phyloP scores from a whole-genome alignment of 2,888 invertebrate genomes.

The Eumacrocentrus americanus region DNA sequence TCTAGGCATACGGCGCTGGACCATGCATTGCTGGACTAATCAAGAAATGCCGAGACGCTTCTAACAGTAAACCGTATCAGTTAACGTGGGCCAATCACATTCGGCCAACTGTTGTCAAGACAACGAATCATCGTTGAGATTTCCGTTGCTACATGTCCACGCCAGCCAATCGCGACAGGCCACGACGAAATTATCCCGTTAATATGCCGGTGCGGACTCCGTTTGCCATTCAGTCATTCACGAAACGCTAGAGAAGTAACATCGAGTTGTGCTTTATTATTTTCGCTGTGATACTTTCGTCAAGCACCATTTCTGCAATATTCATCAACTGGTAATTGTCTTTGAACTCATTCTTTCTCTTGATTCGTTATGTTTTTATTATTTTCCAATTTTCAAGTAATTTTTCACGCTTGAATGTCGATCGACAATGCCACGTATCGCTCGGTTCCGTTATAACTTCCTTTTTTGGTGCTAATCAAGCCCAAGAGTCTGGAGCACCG shows the following conservation, averaged over 20 bases:
- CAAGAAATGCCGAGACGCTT: conserved; percentile 43
- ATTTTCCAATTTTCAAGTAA: background rate
- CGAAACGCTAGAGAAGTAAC: conserved; percentile 36
- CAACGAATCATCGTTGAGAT: conserved; percentile 64
- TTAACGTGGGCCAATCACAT: conserved; percentile 72
- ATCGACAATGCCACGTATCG: conserved; percentile 17
- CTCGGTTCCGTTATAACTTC: conserved; percentile 19
- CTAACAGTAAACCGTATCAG: conserved; percentile 33
- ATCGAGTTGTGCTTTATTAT: conserved; percentile 30
- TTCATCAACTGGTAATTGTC: background rate
- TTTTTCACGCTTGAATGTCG: background rate
- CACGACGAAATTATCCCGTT: conserved; percentile 66
- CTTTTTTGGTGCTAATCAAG: background rate
- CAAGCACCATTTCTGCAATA: conserved; percentile 10
- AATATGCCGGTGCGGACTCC: conserved; percentile 52
- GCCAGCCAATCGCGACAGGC: conserved; percentile 66
- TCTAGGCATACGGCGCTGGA: background rate
- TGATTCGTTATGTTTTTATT: conserved; percentile 26
- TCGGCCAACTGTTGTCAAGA: conserved; percentile 66
- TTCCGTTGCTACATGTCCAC: conserved; percentile 52
- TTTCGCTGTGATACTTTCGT: conserved; percentile 18
- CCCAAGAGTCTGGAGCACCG: background rate
- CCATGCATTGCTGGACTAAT: conserved; percentile 36
- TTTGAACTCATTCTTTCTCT: conserved; percentile 33
- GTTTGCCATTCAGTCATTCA: conserved; percentile 51